Evolutionary conservation across 2,113 vertebrate genomes (phyloP).

Genomic region (Caretta caretta): DNA sequence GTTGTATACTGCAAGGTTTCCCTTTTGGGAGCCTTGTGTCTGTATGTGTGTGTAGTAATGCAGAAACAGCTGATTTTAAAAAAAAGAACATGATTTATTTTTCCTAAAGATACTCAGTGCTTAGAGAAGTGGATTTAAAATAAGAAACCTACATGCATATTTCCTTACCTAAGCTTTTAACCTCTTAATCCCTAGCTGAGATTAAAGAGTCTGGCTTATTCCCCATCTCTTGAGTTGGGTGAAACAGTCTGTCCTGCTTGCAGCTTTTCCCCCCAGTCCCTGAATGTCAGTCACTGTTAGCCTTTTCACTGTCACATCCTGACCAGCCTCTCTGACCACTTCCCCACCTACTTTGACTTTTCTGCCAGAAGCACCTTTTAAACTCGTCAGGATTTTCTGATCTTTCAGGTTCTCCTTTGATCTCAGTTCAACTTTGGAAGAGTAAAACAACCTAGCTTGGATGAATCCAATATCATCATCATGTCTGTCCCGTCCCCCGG

Average conservation of each 20-base stretch:
- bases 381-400: background rate
- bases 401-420: background rate
- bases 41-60: background rate
- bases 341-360: background rate
- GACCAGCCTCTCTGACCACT: background rate
- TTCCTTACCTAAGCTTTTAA: background rate
- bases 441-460: background rate
- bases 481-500: too few species aligned
- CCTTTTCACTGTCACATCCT: background rate
- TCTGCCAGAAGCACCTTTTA: background rate
- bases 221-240: background rate
- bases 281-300: background rate
- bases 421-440: background rate
- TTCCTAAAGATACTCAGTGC: background rate
- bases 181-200: background rate
- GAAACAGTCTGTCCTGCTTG: background rate
- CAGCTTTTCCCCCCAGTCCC: background rate
- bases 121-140: background rate
- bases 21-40: background rate
- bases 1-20: background rate
- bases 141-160: background rate
- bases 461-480: background rate
- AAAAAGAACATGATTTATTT: background rate
- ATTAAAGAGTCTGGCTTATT: background rate
- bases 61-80: background rate